Percentiles rank a stretch among this genome's conserved stretches.
These are phyloP conservation scores for Helicoverpa armigera DNA, from an alignment of 1,140 invertebrate genomes.

Conservation along the genomic window DNA sequence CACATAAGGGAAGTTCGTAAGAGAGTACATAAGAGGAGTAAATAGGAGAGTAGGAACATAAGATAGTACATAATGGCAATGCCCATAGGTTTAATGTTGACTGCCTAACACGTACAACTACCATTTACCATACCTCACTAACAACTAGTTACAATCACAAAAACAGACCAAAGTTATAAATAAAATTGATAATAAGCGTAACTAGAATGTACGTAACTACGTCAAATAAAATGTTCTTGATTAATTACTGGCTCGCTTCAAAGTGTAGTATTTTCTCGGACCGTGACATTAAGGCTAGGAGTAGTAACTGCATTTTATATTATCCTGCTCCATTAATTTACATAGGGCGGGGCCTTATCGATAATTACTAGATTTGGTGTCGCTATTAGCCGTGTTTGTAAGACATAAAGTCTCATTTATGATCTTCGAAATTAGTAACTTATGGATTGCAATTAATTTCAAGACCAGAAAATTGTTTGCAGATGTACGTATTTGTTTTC, in stretches of 20 bases:
- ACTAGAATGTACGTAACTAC: not conserved
- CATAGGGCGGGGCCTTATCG: slow-evolving; percentile 39
- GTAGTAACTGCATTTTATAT: slow-evolving; percentile 24
- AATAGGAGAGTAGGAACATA: no score
- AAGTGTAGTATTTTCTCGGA: slow-evolving; percentile 32
- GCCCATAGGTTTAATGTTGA: no score
- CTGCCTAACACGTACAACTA: no score
- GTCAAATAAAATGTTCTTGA: slow-evolving; percentile 19
- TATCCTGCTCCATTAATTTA: slow-evolving; percentile 59
- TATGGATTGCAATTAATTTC: not conserved
- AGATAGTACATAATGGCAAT: no score
- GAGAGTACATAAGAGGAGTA: no score
- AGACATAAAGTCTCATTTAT: not conserved
- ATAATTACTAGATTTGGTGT: slow-evolving; percentile 51
- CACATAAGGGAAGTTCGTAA: no score
- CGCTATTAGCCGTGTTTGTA: slow-evolving; percentile 31
- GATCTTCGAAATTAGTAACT: not conserved
- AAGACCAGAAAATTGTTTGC: no score
- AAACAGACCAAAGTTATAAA: not conserved
- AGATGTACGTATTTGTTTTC: no score
- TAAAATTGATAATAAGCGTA: not conserved
- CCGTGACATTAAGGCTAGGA: slow-evolving; percentile 33
- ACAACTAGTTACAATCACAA: no score
- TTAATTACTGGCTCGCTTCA: not conserved
- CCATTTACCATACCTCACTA: no score